A percentile compares a stretch with the other conserved stretches of the same genome.
Evolutionary conservation across 2,888 invertebrate genomes (phyloP).

Genomic region (Agrotis puta): DNA sequence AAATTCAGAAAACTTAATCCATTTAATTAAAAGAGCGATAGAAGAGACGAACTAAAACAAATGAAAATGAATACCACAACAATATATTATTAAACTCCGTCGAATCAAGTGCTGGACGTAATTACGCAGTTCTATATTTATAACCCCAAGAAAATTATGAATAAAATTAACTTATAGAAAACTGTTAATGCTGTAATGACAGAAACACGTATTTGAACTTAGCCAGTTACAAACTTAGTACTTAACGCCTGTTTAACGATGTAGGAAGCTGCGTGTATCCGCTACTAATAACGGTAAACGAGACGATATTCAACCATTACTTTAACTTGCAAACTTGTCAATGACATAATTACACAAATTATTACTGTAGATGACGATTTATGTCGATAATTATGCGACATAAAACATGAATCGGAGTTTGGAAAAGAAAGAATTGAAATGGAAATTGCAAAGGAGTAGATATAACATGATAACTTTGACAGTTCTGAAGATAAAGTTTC

Average conservation of each 20-base stretch:
- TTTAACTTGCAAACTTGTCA: slow-evolving; percentile 55
- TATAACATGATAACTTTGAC: neutral
- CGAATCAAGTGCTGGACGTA: neutral
- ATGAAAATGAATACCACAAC: neutral
- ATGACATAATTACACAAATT: slow-evolving; percentile 51
- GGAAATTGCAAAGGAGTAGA: slow-evolving; percentile 16
- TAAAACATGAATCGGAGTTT: neutral
- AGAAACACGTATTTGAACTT: slow-evolving; percentile 54
- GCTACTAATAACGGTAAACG: slow-evolving; percentile 56
- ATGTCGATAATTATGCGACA: slow-evolving; percentile 20
- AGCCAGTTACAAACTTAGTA: slow-evolving; percentile 40
- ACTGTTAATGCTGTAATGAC: slow-evolving; percentile 38
- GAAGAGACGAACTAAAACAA: neutral
- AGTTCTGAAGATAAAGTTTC: neutral
- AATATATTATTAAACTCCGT: neutral
- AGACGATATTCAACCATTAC: slow-evolving; percentile 45
- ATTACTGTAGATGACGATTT: slow-evolving; percentile 32
- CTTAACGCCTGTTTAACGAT: slow-evolving; percentile 56
- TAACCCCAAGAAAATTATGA: slow-evolving; percentile 29
- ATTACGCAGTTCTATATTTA: slow-evolving; percentile 1
- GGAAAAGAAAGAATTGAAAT: neutral
- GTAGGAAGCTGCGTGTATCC: slow-evolving; percentile 52
- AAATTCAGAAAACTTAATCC: no score
- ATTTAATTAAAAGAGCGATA: no score
- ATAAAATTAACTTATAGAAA: slow-evolving; percentile 39